phyloP scores from a whole-genome alignment of 2,113 vertebrate genomes.

The Chaenogobius annularis region DNA sequence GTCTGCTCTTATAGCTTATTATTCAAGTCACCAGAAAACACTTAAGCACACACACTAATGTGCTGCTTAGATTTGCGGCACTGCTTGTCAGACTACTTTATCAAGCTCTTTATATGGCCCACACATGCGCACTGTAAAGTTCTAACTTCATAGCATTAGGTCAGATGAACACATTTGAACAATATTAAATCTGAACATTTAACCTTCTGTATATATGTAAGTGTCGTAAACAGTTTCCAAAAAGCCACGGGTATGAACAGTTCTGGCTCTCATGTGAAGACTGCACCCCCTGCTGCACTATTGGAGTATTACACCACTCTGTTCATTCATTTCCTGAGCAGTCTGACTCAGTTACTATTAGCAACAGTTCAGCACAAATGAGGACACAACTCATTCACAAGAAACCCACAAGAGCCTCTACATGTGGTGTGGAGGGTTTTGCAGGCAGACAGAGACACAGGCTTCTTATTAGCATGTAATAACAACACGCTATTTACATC shows the following conservation, averaged over 20 bases:
- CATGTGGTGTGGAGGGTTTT: neutral
- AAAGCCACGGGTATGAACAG: slow-evolving; percentile 25
- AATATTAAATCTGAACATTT: neutral
- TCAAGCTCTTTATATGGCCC: neutral
- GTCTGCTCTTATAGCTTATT: slow-evolving; percentile 49
- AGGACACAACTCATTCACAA: slow-evolving; percentile 1
- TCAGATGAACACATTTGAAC: neutral
- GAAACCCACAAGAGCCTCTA: neutral
- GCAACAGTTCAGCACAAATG: slow-evolving; percentile 8
- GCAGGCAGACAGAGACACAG: neutral
- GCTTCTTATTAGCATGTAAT: too few relatives aligned
- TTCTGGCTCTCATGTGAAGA: slow-evolving; percentile 27
- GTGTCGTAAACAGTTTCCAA: slow-evolving; percentile 28
- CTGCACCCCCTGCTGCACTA: slow-evolving; percentile 60
- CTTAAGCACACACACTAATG: slow-evolving; percentile 37
- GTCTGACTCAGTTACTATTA: slow-evolving; percentile 1
- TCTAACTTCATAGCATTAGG: neutral
- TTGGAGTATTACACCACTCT: slow-evolving; percentile 32
- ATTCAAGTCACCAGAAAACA: slow-evolving; percentile 60
- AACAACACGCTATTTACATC: neutral
- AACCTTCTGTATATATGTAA: slow-evolving; percentile 3
- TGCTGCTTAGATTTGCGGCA: neutral
- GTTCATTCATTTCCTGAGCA: slow-evolving; percentile 1
- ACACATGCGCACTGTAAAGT: neutral
- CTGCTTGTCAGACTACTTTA: neutral